Conservation (phyloP, 1,140 invertebrate species). For the Monochamus saltuarius region DNA sequence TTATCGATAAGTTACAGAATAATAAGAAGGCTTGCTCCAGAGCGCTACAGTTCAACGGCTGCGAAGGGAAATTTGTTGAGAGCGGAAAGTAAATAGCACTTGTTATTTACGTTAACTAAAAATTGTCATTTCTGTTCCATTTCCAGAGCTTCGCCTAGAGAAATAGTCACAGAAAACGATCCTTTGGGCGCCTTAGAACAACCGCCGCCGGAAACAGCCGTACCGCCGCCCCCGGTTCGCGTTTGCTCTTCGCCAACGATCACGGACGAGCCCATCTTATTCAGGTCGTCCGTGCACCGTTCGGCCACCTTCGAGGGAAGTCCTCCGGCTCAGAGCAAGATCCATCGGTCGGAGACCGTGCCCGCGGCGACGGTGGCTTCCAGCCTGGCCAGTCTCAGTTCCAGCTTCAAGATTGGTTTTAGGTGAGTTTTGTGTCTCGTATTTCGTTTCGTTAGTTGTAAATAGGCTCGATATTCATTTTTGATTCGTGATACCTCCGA, state of each 20-base stretch:
- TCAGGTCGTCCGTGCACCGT: constrained; percentile 46
- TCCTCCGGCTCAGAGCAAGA: constrained; percentile 51
- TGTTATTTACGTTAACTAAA: not conserved
- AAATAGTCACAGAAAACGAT: constrained; percentile 41
- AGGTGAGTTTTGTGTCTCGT: constrained; percentile 61
- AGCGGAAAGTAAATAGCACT: constrained; percentile 27
- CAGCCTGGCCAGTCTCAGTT: constrained; percentile 73
- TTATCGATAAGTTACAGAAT: constrained; percentile 68
- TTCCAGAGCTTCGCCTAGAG: constrained; percentile 29
- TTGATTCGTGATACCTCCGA: too few species aligned
- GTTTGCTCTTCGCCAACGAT: constrained; percentile 22
- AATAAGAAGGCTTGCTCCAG: constrained; percentile 45
- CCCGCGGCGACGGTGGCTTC: constrained; percentile 74
- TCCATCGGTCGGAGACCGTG: constrained; percentile 82
- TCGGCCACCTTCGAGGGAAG: constrained; percentile 64
- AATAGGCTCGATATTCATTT: too few species aligned
- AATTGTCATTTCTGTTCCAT: not conserved
- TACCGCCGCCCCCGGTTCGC: constrained; percentile 34
- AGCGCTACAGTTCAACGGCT: constrained; percentile 49
- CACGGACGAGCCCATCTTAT: constrained; percentile 43
- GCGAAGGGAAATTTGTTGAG: constrained; percentile 30
- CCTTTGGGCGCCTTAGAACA: constrained; percentile 80
- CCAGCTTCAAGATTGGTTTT: constrained; percentile 79
- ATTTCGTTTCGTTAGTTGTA: too few species aligned
- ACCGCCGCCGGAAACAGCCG: constrained; percentile 39